Percentiles rank a stretch among this genome's conserved stretches.
Conservation (phyloP, 2,113 vertebrate genomes). For the Apistogramma diplotaenia region DNA sequence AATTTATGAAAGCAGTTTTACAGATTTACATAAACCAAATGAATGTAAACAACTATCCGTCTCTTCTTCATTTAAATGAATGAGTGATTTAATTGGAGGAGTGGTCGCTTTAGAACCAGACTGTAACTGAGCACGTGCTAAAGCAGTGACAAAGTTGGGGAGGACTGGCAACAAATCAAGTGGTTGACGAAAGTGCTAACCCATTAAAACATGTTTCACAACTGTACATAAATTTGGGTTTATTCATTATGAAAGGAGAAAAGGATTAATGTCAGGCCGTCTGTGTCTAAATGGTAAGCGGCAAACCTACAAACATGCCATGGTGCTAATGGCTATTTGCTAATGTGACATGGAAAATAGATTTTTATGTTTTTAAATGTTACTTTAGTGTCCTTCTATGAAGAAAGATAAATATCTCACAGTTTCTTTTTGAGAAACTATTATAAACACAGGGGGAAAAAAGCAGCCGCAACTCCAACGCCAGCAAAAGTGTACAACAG, state of each 20-base stretch:
- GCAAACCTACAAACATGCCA: conserved; percentile 11
- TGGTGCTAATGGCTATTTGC: conserved; percentile 37
- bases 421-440: not conserved
- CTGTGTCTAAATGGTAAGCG: not conserved
- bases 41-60: conserved; percentile 50
- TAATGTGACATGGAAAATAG: not conserved
- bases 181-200: not conserved
- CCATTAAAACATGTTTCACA: not conserved
- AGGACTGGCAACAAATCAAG: not conserved
- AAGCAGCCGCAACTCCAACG: not conserved
- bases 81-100: conserved; percentile 29
- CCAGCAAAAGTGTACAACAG: not conserved
- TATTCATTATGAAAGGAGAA: not conserved
- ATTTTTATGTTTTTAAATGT: not conserved
- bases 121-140: not conserved
- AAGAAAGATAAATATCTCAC: not conserved
- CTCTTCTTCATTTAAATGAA: conserved; percentile 35
- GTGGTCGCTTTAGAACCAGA: conserved; percentile 6
- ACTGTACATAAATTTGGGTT: not conserved
- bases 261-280: not conserved
- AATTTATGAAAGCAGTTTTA: conserved; percentile 51
- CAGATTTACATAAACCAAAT: conserved; percentile 48
- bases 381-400: no score
- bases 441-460: not conserved
- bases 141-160: not conserved